Conservation (phyloP, 2,113 vertebrate genomes). For the Vidua macroura region DNA sequence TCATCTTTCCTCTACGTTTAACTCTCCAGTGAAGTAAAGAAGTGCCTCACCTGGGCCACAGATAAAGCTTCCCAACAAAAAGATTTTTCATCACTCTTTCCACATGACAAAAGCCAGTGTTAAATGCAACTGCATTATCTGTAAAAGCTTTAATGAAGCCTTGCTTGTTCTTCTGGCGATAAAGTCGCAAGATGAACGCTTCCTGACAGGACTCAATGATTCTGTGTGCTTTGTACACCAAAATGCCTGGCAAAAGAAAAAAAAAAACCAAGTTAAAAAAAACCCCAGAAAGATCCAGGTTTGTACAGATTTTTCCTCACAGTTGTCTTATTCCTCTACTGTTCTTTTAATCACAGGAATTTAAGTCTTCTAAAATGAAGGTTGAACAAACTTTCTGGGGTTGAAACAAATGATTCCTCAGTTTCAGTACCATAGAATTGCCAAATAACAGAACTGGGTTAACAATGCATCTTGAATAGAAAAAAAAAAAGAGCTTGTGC, state of each 20-base stretch:
- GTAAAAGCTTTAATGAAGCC: constrained; percentile 99
- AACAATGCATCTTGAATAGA: background rate
- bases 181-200: constrained; percentile 94
- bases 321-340: background rate
- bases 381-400: background rate
- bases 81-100: constrained; percentile 98
- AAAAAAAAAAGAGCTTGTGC: background rate
- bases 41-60: constrained; percentile 89
- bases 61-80: constrained; percentile 93
- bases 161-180: constrained; percentile 95
- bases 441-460: background rate
- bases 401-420: background rate
- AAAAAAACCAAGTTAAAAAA: background rate
- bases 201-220: constrained; percentile 98
- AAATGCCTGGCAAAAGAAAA: constrained; percentile 72
- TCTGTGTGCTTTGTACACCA: constrained; percentile 61
- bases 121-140: constrained; percentile 91
- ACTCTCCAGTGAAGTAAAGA: background rate
- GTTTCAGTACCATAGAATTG: background rate
- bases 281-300: background rate
- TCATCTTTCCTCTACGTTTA: background rate
- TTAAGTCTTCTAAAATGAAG: background rate
- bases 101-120: constrained; percentile 93
- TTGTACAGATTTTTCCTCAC: background rate
- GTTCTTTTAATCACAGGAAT: background rate